phyloP scores from a whole-genome alignment of 2,888 invertebrate genomes.

The Tipula lateralis region DNA sequence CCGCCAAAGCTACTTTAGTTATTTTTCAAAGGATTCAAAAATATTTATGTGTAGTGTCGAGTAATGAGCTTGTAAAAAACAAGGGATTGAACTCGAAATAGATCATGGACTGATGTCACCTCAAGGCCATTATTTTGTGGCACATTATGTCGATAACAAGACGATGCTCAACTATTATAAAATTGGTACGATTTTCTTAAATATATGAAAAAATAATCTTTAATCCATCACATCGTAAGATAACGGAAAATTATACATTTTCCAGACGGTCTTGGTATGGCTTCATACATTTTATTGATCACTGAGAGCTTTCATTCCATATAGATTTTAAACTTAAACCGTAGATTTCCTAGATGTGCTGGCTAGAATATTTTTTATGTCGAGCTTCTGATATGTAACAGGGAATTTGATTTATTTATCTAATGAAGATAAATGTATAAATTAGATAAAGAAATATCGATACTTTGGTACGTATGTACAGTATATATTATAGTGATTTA shows the following conservation, averaged over 20 bases:
- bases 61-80: too few relatives aligned
- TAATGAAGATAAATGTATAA: constrained; percentile 11
- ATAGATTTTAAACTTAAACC: not conserved
- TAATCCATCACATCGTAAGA: not conserved
- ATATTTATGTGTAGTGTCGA: too few relatives aligned
- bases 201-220: not conserved
- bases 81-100: too few relatives aligned
- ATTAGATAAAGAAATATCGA: not conserved
- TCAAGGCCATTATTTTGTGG: too few relatives aligned
- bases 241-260: not conserved
- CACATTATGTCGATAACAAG: too few relatives aligned
- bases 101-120: too few relatives aligned
- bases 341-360: not conserved
- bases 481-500: not conserved
- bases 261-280: not conserved
- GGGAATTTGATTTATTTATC: not conserved
- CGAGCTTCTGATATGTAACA: not conserved
- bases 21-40: too few relatives aligned
- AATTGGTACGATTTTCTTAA: too few relatives aligned
- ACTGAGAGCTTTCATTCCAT: not conserved
- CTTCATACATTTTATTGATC: not conserved
- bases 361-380: not conserved
- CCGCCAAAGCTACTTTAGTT: too few relatives aligned
- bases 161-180: too few relatives aligned
- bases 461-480: not conserved